These are phyloP conservation scores for Volucella bombylans DNA, from an alignment of 2,888 invertebrate genomes.

Conservation along the genomic window DNA sequence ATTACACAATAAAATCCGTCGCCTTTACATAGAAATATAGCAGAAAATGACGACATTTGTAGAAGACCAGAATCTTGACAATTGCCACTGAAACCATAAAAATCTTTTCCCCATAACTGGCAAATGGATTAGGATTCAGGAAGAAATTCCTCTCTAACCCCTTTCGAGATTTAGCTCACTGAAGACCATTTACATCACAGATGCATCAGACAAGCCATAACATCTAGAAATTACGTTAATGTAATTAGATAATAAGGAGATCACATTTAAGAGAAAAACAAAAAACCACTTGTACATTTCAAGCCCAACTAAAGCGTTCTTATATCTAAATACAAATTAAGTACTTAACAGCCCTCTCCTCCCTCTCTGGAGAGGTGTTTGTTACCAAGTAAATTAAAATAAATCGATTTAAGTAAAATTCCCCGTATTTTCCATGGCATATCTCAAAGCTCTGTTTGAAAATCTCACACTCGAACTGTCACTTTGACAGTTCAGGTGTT, in stretches of 20 bases:
- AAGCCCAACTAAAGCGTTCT: slow-evolving; percentile 70
- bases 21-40: too few relatives aligned
- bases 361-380: slow-evolving; percentile 14
- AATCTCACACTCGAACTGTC: background rate
- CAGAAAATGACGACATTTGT: too few relatives aligned
- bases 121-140: too few relatives aligned
- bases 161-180: too few relatives aligned
- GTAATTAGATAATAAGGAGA: background rate
- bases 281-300: slow-evolving; percentile 63
- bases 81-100: too few relatives aligned
- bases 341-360: slow-evolving; percentile 29
- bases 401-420: slow-evolving; percentile 32
- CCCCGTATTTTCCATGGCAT: slow-evolving; percentile 55
- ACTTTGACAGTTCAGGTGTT: background rate
- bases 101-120: too few relatives aligned
- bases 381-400: slow-evolving; percentile 4
- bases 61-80: too few relatives aligned
- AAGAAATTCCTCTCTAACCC: too few relatives aligned
- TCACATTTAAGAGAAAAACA: slow-evolving; percentile 2
- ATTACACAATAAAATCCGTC: too few relatives aligned
- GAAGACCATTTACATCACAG: too few relatives aligned
- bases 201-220: too few relatives aligned
- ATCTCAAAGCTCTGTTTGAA: slow-evolving; percentile 51
- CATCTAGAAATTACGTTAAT: background rate
- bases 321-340: slow-evolving; percentile 71